Base-by-base conservation (phyloP, 2,888 invertebrate genomes). In the Drosophila mettleri region DNA sequence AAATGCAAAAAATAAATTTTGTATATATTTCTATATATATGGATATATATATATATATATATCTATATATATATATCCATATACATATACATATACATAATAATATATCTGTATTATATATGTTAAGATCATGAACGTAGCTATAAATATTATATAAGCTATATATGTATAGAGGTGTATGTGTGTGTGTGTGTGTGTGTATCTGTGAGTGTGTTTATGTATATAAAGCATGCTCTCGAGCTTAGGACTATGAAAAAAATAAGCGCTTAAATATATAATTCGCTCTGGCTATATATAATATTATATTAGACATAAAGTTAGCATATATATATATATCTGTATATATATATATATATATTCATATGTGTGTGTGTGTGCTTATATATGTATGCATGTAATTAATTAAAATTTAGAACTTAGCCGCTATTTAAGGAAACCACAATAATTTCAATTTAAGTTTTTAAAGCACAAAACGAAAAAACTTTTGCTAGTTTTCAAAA, bases 371-470 rank as follows among this genome's bases (percentile, higher is more conserved):
- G 52, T 38, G 41, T 57, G 24, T 63, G 16, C 49, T 12, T 66
- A 43, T 55, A 33, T 60, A 4, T 52, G 43, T 48, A 38, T 46
- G 38, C 39, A 34, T 38, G 20, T 46, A 59, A 55, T 51, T 36
- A 76, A 68, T 69, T 77, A 73, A 78, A 63, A 64, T 29, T 52
- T 73, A 54, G 2, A 71, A 72, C 85, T 83, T 83, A 83, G 60
- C 52, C 38, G 68, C 87, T 83, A 83, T 68, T 72, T 83, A 83
- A 83, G 83, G 87, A 86, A 83, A 83, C 86, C 82, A 86, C 70
- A 78, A 69, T 83, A 80, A 83, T 80, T 80, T 83, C 77, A 77
- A 78, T 78, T 64, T 38, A 69, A 77, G 68, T 74, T 74, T 71
- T 74, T 67, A 70, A 76, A 76, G 64, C 75, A 76, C 51, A 61